Conservation (phyloP, 2,888 invertebrate species). For the Metallyticus violacea region DNA sequence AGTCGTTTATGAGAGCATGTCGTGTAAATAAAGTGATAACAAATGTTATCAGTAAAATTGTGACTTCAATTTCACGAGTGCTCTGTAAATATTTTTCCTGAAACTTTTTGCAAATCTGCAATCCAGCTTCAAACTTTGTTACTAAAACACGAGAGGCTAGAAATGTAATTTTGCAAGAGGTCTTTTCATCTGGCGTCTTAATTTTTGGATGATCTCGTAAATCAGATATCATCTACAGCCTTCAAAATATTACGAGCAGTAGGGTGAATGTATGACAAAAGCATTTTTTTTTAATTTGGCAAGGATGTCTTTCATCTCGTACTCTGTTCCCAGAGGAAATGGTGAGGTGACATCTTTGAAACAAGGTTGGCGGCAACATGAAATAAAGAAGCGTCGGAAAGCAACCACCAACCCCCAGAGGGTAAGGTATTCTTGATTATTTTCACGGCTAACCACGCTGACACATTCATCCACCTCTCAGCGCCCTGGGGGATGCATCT, state of each 20-base stretch:
- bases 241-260: background rate
- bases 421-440: background rate
- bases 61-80: no score
- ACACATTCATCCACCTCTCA: background rate
- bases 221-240: background rate
- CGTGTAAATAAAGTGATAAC: no score
- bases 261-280: background rate
- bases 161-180: background rate
- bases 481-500: background rate
- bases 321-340: background rate
- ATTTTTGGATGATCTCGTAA: background rate
- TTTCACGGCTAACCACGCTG: background rate
- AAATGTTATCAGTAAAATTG: no score
- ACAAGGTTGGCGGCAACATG: background rate
- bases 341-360: background rate
- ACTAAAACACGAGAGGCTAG: background rate
- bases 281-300: background rate
- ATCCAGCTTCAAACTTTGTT: background rate
- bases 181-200: background rate
- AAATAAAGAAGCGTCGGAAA: background rate
- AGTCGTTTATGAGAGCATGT: no score
- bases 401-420: background rate
- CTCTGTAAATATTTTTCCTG: no score
- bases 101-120: background rate
- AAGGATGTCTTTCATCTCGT: background rate